Conservation (phyloP, 2,797 vertebrate genomes). For the Danio kyathit region DNA sequence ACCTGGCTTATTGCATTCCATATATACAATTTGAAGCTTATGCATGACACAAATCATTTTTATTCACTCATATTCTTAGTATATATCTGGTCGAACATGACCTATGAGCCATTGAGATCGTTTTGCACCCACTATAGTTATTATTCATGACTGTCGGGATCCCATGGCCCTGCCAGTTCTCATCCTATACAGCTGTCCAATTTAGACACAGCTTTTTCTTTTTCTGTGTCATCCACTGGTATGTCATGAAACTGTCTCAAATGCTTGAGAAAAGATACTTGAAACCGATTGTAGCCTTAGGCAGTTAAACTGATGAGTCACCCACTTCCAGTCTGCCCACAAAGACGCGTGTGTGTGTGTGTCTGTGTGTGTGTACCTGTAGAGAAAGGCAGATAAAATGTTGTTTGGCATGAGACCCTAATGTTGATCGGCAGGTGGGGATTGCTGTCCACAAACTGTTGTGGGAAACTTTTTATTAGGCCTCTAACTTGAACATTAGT, state of each 20-base stretch:
- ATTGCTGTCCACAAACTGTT: background rate
- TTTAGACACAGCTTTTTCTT: constrained; percentile 3
- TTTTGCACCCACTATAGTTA: constrained; percentile 31
- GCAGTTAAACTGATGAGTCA: constrained; percentile 18
- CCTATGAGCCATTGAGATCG: background rate
- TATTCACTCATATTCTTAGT: constrained; percentile 1
- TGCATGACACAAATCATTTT: constrained; percentile 3
- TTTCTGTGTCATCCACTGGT: constrained; percentile 9
- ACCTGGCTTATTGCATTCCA: background rate
- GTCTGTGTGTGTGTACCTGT: background rate
- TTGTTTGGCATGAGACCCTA: background rate
- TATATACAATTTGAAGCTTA: background rate
- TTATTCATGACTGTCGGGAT: constrained; percentile 22
- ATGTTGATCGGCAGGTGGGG: constrained; percentile 36
- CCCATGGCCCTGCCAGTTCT: constrained; percentile 17
- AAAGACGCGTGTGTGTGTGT: background rate
- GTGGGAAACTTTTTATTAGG: background rate
- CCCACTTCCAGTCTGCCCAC: background rate
- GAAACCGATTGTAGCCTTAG: constrained; percentile 22
- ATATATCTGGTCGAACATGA: constrained; percentile 22
- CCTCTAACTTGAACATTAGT: background rate
- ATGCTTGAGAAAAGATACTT: constrained; percentile 22
- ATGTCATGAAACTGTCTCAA: constrained; percentile 25
- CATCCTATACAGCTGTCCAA: constrained; percentile 14
- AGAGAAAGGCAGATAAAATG: constrained; percentile 15